phyloP scores from a whole-genome alignment of 2,888 invertebrate species.

The Hydrotaea cyrtoneurina region DNA sequence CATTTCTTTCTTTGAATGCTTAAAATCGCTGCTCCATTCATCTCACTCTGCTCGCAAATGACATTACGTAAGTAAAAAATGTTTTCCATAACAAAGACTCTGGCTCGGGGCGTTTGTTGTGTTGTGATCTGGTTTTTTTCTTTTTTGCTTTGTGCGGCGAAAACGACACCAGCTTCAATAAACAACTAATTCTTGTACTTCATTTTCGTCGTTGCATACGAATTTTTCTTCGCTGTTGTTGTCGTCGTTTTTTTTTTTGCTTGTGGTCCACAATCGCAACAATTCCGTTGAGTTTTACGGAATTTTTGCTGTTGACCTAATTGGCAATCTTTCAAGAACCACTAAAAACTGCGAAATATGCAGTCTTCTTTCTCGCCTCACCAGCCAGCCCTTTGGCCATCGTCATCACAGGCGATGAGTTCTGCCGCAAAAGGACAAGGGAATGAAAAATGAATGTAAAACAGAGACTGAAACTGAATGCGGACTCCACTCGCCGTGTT shows the following conservation, averaged over 20 bases:
- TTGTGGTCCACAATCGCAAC: background rate
- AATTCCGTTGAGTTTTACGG: conserved; percentile 37
- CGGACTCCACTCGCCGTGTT: background rate
- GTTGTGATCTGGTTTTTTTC: background rate
- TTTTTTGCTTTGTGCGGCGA: background rate
- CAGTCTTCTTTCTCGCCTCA: background rate
- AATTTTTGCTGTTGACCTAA: conserved; percentile 54
- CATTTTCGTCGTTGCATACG: background rate
- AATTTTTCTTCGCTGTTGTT: background rate
- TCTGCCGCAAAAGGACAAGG: background rate
- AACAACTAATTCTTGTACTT: conserved; percentile 8
- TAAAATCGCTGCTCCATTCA: background rate
- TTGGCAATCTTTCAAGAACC: conserved; percentile 60
- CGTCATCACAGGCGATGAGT: conserved; percentile 9
- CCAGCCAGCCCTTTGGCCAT: background rate
- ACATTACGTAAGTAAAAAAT: conserved; percentile 11
- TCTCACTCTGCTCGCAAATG: conserved; percentile 10
- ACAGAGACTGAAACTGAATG: background rate
- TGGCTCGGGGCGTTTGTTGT: background rate
- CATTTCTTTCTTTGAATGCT: background rate
- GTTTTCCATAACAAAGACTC: conserved; percentile 27
- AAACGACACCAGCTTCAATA: background rate
- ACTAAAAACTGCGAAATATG: conserved; percentile 33
- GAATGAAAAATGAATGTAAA: conserved; percentile 14
- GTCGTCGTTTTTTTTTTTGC: background rate